Base-by-base conservation (phyloP, 1,140 invertebrate species). In the Stegodyphus dumicola region DNA sequence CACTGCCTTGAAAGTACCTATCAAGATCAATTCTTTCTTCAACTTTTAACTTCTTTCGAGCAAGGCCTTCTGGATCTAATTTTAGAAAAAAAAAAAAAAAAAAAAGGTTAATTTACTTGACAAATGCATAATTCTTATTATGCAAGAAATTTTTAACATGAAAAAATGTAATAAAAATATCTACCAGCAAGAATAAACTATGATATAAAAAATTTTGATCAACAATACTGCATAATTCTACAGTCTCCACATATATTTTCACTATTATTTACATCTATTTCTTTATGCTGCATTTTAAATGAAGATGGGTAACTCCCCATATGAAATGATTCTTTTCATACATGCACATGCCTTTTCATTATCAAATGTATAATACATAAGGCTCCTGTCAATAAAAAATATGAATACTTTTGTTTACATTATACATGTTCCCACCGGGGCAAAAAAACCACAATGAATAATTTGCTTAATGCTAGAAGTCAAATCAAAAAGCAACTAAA, bases 21-120 rank as follows among this genome's bases (percentile, higher is more conserved):
- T 88, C 76, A 5, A 88, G 64, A 76, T 79, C 78, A 49, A 78
- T 85, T 17, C 74, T 74, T 54, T 87, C 87, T 79, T 87, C 79
- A n/a, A 88, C 65, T 87, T 88, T 89, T 6, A 87, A 78, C 52
- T 88, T 70, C 66, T 89, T 89, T 6, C 87, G 64, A 6, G 70
- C 80, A 15, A 89, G 66, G 64, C 87, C 87, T 87, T 88, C 88
- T 48, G 87, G 88, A 87, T 89, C 88, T 73, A 86, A 64, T 0
- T 64, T 15, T 48, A 83, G 15, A 51, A 60, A 10, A 10, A 60
- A 10, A 60, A 9, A 10, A 60, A 60, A 10, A 60, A 60, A 33
- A 33, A 33, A 33, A 33, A 70, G 4, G 5, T 3, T n/a, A 70
- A 11, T 70, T 70, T 11, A n/a, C 11, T 70, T 33, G 18, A 70